These are phyloP conservation scores for Dasyprocta punctata DNA, from an alignment of 2,113 vertebrate species.

Conservation along the genomic window DNA sequence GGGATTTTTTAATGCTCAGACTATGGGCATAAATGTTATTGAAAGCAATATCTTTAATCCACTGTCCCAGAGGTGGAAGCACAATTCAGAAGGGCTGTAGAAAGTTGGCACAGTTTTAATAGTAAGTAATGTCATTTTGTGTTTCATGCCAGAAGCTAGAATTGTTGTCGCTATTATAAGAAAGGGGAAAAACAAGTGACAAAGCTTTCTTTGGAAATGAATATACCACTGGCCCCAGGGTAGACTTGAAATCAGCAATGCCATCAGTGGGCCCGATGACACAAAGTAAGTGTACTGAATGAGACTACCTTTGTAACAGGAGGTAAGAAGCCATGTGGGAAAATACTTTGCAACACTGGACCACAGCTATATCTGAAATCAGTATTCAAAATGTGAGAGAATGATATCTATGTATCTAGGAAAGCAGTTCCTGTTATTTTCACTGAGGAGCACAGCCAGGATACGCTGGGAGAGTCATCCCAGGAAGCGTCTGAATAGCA, in stretches of 20 bases:
- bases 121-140: neutral
- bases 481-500: neutral
- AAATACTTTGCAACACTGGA: neutral
- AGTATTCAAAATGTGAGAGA: constrained; percentile 2
- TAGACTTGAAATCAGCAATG: neutral
- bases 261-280: neutral
- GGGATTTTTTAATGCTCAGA: neutral
- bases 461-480: neutral
- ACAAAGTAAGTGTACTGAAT: constrained; percentile 23
- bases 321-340: constrained; percentile 34
- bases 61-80: neutral
- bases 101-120: constrained; percentile 16
- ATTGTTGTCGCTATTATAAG: constrained; percentile 48
- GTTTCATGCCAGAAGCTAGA: neutral
- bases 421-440: neutral
- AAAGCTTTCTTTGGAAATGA: constrained; percentile 44
- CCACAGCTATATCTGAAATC: constrained; percentile 38
- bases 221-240: neutral
- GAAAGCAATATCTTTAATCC: constrained; percentile 33
- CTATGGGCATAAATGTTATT: constrained; percentile 18
- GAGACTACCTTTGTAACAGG: constrained; percentile 6
- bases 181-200: constrained; percentile 9
- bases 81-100: neutral
- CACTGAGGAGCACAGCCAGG: neutral
- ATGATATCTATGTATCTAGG: neutral